A percentile compares a stretch with the other conserved stretches of the same genome.
Evolutionary conservation across 2,888 invertebrate genomes (phyloP).

Genomic region (Proisotoma minuta): DNA sequence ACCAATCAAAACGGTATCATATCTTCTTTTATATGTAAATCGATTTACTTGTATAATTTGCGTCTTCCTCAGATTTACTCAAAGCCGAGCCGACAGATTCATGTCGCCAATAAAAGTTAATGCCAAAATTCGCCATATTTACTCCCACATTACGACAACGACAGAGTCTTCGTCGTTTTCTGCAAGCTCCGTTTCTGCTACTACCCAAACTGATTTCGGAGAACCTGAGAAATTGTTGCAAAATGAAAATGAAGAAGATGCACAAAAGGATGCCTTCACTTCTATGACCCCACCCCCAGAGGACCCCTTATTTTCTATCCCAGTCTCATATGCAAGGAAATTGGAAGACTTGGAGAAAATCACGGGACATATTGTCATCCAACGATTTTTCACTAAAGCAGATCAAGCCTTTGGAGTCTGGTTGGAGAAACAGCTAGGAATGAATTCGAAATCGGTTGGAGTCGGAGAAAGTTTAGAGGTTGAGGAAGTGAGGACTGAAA

Average conservation of each 20-base stretch:
- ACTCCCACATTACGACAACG: constrained; percentile 36
- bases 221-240: too few relatives aligned
- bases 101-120: constrained; percentile 34
- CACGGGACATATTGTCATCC: constrained; percentile 45
- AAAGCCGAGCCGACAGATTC: constrained; percentile 19
- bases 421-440: constrained; percentile 41
- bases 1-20: background rate
- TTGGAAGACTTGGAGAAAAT: constrained; percentile 45
- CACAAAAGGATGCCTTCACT: background rate
- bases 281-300: background rate
- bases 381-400: constrained; percentile 43
- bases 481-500: background rate
- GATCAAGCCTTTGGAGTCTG: constrained; percentile 43
- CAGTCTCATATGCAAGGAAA: constrained; percentile 33
- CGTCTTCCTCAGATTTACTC: constrained; percentile 22
- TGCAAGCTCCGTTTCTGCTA: constrained; percentile 4
- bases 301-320: background rate
- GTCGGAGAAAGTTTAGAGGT: constrained; percentile 17
- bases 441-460: constrained; percentile 34
- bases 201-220: constrained; percentile 7
- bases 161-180: constrained; percentile 2
- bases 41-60: background rate
- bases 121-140: constrained; percentile 40
- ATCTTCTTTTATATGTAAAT: background rate
- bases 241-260: background rate